Conservation (phyloP, 2,113 vertebrate species). For the Thunnus maccoyii region DNA sequence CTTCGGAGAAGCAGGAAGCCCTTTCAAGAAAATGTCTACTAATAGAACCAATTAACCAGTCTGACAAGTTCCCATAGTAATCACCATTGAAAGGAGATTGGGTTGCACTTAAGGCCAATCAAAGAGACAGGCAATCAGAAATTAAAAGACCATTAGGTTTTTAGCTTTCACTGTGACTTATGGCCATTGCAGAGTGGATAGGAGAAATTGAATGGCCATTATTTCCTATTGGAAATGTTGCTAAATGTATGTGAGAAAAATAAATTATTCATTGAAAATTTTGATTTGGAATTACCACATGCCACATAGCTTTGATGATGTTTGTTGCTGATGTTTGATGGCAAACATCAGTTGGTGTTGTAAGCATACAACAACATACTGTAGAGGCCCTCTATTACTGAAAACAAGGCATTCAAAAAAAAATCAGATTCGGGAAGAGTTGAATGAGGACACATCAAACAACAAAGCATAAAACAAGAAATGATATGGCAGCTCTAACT, state of each 20-base stretch:
- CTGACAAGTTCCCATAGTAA: constrained; percentile 84
- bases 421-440: not conserved
- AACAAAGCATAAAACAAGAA: not conserved
- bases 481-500: not conserved
- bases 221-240: not conserved
- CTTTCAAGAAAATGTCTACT: constrained; percentile 80
- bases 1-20: constrained; percentile 71
- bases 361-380: not conserved
- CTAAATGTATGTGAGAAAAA: too few relatives aligned
- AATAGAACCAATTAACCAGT: constrained; percentile 87
- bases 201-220: constrained; percentile 8
- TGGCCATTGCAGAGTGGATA: constrained; percentile 54
- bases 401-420: not conserved
- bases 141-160: constrained; percentile 74
- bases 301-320: too few relatives aligned
- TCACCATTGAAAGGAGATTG: constrained; percentile 82
- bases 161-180: constrained; percentile 79
- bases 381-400: not conserved
- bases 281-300: too few relatives aligned
- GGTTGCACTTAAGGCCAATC: constrained; percentile 79
- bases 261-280: too few relatives aligned
- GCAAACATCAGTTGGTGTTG: not conserved
- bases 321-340: not conserved
- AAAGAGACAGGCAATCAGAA: constrained; percentile 85
- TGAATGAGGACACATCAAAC: not conserved